Evolutionary conservation across 2,797 vertebrate species (phyloP).

Genomic region (Anabas testudineus): DNA sequence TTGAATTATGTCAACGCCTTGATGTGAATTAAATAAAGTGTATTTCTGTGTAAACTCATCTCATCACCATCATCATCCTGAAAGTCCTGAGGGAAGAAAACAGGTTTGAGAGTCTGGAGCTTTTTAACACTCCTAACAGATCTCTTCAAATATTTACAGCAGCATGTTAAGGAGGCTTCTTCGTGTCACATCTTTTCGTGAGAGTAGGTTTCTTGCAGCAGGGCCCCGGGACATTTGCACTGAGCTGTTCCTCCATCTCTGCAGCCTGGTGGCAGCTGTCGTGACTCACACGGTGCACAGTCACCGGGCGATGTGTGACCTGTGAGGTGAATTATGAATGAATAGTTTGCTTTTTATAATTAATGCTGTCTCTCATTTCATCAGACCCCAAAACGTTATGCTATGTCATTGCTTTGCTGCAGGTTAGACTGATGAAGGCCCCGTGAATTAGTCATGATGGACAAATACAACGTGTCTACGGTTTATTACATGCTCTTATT

Average conservation of each 20-base stretch:
- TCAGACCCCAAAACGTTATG: slow-evolving; percentile 20
- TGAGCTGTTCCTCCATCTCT: too few species aligned
- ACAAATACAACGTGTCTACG: not conserved
- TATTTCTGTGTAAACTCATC: too few species aligned
- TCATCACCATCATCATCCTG: too few species aligned
- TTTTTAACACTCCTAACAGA: not conserved
- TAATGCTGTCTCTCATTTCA: slow-evolving; percentile 52
- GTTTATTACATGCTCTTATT: not conserved
- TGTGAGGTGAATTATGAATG: slow-evolving; percentile 61
- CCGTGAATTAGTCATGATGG: not conserved
- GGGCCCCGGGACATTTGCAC: too few species aligned
- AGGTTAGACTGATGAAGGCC: not conserved
- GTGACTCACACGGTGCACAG: slow-evolving; percentile 45
- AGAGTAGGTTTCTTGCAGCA: too few species aligned
- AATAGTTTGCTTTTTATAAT: slow-evolving; percentile 61
- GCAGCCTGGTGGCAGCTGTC: slow-evolving; percentile 11
- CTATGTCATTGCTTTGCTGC: slow-evolving; percentile 7
- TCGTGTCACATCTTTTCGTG: not conserved
- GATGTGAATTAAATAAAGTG: too few species aligned
- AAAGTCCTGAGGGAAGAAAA: too few species aligned
- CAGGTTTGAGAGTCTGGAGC: too few species aligned
- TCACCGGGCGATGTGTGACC: slow-evolving; percentile 29
- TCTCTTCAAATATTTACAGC: not conserved
- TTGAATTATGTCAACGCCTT: too few species aligned
- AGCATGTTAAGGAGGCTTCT: not conserved